phyloP scores from a whole-genome alignment of 2,888 invertebrate genomes.

The Teinopalpus imperialis region DNA sequence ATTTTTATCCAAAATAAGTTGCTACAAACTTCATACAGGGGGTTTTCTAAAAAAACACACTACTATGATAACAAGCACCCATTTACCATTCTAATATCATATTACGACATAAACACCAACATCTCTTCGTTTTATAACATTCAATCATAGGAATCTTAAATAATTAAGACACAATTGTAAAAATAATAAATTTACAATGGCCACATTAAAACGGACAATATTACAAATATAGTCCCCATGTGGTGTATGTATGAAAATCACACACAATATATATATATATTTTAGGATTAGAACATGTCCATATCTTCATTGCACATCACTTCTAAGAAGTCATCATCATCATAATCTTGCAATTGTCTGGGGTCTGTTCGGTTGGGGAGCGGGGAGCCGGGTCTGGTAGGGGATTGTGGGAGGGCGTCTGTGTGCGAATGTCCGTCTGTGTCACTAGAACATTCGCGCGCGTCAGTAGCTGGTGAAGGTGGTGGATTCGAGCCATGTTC shows the following conservation, averaged over 20 bases:
- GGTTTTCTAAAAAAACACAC: not conserved
- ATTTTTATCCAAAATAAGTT: not conserved
- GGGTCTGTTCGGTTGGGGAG: conserved; percentile 51
- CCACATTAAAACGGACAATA: not conserved
- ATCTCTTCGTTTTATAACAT: too few relatives aligned
- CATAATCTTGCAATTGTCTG: conserved; percentile 59
- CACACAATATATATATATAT: too few relatives aligned
- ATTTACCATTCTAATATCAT: not conserved
- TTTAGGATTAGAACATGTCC: conserved; percentile 88
- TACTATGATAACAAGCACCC: not conserved
- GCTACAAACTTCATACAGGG: not conserved
- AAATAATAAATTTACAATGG: conserved; percentile 2
- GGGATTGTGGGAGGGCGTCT: conserved; percentile 42
- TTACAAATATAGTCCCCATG: conserved; percentile 6
- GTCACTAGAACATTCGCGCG: conserved; percentile 85
- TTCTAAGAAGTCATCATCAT: conserved; percentile 88
- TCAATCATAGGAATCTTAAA: too few relatives aligned
- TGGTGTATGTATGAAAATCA: too few relatives aligned
- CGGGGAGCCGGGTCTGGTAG: conserved; percentile 33
- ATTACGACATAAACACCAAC: too few relatives aligned
- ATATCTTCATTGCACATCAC: conserved; percentile 86
- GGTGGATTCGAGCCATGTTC: conserved; percentile 88
- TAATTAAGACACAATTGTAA: too few relatives aligned
- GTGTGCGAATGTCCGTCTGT: conserved; percentile 79
- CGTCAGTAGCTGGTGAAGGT: conserved; percentile 90